Percentiles rank a stretch among this genome's conserved stretches.
Evolutionary conservation across 2,888 invertebrate species (phyloP).

Genomic region (Ectemnius lituratus): DNA sequence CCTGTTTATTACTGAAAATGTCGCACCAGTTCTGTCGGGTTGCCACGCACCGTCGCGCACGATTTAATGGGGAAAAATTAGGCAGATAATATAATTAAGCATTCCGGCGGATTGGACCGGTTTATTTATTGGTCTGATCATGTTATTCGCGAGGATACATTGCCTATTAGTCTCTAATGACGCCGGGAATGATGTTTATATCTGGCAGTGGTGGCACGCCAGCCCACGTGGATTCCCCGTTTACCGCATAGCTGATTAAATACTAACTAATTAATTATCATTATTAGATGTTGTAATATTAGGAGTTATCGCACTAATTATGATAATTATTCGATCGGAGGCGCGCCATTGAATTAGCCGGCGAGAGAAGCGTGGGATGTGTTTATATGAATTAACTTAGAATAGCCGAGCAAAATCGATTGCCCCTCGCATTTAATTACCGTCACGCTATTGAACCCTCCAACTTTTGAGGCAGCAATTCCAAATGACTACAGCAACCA

Average conservation of each 20-base stretch:
- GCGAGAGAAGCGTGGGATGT: neutral
- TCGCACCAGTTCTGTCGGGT: too few species aligned
- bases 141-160: slow-evolving; percentile 1
- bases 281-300: slow-evolving; percentile 1
- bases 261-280: slow-evolving; percentile 4
- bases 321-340: neutral
- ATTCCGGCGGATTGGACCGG: too few species aligned
- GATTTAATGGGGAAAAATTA: too few species aligned
- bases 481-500: too few species aligned
- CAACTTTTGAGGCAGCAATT: too few species aligned
- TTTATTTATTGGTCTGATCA: too few species aligned
- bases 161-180: slow-evolving; percentile 2
- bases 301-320: neutral
- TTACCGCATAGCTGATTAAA: slow-evolving; percentile 5
- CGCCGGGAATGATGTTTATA: slow-evolving; percentile 4
- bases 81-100: too few species aligned
- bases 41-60: too few species aligned
- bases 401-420: neutral
- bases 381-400: neutral
- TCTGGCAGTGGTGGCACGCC: neutral
- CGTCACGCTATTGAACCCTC: too few species aligned
- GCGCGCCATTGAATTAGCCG: neutral
- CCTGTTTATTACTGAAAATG: too few species aligned
- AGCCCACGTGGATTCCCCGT: neutral
- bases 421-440: neutral